Base-by-base conservation (phyloP, 2,888 invertebrate species). In the Chromoteleia sp. region DNA sequence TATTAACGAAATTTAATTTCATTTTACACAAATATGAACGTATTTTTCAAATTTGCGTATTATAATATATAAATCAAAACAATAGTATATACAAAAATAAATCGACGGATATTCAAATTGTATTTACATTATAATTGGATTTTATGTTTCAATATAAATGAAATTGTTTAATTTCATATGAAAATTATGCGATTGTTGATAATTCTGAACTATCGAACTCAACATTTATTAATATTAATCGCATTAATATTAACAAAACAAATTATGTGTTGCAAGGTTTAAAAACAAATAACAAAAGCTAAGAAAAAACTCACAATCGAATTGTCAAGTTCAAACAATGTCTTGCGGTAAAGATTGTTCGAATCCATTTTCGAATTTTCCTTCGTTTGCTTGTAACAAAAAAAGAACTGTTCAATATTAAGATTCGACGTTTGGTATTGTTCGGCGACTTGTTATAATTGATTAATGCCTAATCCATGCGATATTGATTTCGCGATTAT, bases 361-460 rank as follows among this genome's bases (percentile, higher is more conserved):
- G 36, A 50, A 65, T 17, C 0, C 6, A 39, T 17, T 19, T 65
- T 36, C 33, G 29, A 45, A 56, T 56, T 29, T 43, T 25, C 17
- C 25, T 30, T 63, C 7, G 29, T 45, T 63, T 19, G 19, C 15
- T 33, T 33, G 33, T 33, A 33, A 33, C 1, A 8, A 6, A 33
- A 8, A 8, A 8, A 6, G 5, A 33, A 2, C 14, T 19, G 0
- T 65, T 14, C 25, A 17, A 29, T 12, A 17, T 39, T 67, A 39
- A 52, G 6, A 48, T 50, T 39, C 17, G 43, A 25, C 15, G 25
- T 30, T 68, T 50, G 14, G 17, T 15, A 12, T 12, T 52, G 6
- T 63, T 73, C 54, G 56, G 65, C 48, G 56, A 65, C 48, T 36
- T 45, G n/a, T 56, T 25, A 17, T 33, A 33, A 39, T 21, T 45